phyloP scores from a whole-genome alignment of 2,888 invertebrate genomes.

The Tetheella fluctuosa region DNA sequence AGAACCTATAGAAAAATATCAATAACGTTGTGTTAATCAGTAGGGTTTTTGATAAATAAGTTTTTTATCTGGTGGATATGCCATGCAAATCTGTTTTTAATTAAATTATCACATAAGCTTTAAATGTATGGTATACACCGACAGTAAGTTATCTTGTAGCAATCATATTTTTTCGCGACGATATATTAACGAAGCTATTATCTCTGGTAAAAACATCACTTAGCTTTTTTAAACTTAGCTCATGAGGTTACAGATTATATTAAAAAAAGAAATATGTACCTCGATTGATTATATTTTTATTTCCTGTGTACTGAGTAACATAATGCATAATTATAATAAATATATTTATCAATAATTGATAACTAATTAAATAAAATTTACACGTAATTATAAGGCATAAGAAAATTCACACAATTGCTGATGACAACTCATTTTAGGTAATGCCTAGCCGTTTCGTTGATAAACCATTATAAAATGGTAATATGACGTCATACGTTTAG shows the following conservation, averaged over 20 bases:
- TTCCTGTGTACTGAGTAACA: too few relatives aligned
- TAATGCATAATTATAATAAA: too few relatives aligned
- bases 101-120: background rate
- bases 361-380: too few relatives aligned
- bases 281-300: too few relatives aligned
- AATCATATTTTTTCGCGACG: background rate
- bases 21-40: background rate
- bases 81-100: constrained; percentile 2
- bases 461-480: constrained; percentile 31
- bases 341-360: too few relatives aligned
- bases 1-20: background rate
- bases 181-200: background rate
- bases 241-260: too few relatives aligned
- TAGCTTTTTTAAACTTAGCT: background rate
- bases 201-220: background rate
- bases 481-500: constrained; percentile 35
- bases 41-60: background rate
- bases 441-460: constrained; percentile 27
- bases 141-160: background rate
- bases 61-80: background rate
- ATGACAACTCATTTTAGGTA: constrained; percentile 21
- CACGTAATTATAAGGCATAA: too few relatives aligned
- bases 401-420: background rate
- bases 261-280: too few relatives aligned
- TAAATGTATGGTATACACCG: background rate